Percentiles rank a stretch among this genome's conserved stretches.
These are phyloP conservation scores for Mirounga angustirostris DNA, from an alignment of 2,113 vertebrate species.

Conservation along the genomic window DNA sequence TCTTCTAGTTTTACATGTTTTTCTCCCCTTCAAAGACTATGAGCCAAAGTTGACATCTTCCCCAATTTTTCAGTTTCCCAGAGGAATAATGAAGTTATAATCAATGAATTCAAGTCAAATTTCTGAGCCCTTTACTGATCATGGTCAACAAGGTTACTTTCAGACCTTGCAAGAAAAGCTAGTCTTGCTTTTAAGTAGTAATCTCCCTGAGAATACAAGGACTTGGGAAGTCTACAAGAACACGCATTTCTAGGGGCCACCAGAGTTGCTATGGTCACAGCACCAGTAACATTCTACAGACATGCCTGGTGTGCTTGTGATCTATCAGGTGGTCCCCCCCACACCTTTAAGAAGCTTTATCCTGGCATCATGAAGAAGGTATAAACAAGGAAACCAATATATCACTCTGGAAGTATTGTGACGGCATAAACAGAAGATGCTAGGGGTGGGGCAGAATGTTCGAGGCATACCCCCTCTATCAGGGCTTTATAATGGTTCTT, in stretches of 20 bases:
- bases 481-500: constrained; percentile 14
- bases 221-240: not conserved
- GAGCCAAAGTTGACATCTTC: constrained; percentile 37
- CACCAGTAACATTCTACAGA: not conserved
- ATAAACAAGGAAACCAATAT: constrained; percentile 33
- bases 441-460: not conserved
- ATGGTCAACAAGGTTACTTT: not conserved
- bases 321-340: not conserved
- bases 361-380: not conserved
- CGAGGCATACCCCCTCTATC: not conserved
- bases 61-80: constrained; percentile 42
- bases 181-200: constrained; percentile 41
- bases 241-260: not conserved
- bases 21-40: constrained; percentile 16
- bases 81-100: constrained; percentile 27
- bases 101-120: constrained; percentile 54
- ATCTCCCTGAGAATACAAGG: not conserved
- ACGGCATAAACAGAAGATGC: constrained; percentile 26
- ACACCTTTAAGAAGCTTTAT: constrained; percentile 11
- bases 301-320: not conserved
- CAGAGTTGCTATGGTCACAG: not conserved
- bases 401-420: constrained; percentile 1
- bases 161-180: not conserved
- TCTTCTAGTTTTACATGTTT: constrained; percentile 20
- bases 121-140: constrained; percentile 33